A percentile compares a stretch with the other conserved stretches of the same genome.
Conservation (phyloP, 2,797 vertebrate species). For the Vespertilio murinus region DNA sequence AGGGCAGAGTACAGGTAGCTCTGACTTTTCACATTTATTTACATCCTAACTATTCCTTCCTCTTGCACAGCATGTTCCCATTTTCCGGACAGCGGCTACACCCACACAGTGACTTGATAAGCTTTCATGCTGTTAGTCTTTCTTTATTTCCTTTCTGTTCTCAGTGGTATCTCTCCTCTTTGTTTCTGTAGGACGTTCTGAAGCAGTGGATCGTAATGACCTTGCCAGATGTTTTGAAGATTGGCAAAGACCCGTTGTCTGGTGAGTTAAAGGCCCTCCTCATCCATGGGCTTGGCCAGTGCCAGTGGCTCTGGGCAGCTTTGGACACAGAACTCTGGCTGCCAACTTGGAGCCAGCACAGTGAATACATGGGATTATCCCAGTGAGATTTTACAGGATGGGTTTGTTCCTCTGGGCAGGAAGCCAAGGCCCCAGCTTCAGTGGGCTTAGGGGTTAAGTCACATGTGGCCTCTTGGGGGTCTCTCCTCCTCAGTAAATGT, state of each 20-base stretch:
- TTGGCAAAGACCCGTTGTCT: no score
- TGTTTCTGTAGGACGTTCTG: conserved; percentile 84
- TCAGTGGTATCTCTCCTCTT: conserved; percentile 30
- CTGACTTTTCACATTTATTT: background rate
- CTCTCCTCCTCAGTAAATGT: no score
- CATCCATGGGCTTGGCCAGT: background rate
- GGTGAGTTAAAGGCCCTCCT: no score
- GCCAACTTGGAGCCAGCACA: no score
- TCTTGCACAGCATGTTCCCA: accelerated
- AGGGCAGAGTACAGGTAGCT: background rate
- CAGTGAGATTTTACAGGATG: background rate
- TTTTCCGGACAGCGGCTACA: accelerated
- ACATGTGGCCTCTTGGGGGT: no score
- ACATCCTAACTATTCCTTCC: background rate
- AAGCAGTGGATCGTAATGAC: no score
- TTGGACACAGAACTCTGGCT: background rate
- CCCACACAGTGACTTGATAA: conserved; percentile 54
- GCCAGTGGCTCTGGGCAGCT: conserved; percentile 44
- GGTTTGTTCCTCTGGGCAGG: background rate
- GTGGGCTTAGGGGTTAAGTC: no score
- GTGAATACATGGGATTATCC: background rate
- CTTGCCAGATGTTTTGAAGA: no score
- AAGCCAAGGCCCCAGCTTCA: no score
- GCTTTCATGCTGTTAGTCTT: conserved; percentile 4
- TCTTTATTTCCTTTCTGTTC: background rate